A percentile compares a stretch with the other conserved stretches of the same genome.
These are phyloP conservation scores for Hirudo medicinalis DNA, from an alignment of 1,140 invertebrate genomes.

Conservation along the genomic window DNA sequence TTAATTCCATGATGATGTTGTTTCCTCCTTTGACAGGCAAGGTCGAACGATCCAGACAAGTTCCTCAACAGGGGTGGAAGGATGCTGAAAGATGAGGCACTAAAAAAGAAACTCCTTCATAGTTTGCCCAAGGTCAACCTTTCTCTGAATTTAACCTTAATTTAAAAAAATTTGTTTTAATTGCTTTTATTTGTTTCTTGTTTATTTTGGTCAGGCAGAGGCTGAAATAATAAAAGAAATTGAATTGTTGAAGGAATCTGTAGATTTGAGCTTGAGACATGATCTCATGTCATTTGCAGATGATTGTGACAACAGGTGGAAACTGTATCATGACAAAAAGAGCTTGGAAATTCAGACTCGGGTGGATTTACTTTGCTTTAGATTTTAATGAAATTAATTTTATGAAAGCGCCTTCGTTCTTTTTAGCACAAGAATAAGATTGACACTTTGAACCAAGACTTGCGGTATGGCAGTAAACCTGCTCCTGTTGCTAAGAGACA, in stretches of 20 bases:
- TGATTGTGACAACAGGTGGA: background rate
- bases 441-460: background rate
- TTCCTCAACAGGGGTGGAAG: background rate
- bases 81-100: conserved; percentile 2
- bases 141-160: background rate
- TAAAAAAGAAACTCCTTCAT: background rate
- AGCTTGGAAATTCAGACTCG: background rate
- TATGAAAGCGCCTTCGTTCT: background rate
- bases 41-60: background rate
- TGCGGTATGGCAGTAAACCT: conserved; percentile 1
- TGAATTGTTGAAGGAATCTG: background rate
- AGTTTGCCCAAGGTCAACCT: background rate
- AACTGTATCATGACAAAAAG: background rate
- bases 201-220: background rate
- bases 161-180: background rate
- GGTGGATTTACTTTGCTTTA: background rate
- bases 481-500: background rate
- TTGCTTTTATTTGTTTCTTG: background rate
- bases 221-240: conserved; percentile 4
- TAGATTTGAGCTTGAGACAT: background rate
- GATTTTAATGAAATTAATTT: background rate
- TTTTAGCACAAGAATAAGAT: conserved; percentile 6
- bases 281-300: background rate
- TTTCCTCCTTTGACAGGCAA: background rate
- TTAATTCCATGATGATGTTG: background rate